Percentiles rank a stretch among this genome's conserved stretches.
These are phyloP conservation scores for Eupithecia centaureata DNA, from an alignment of 2,888 invertebrate genomes.

Conservation along the genomic window DNA sequence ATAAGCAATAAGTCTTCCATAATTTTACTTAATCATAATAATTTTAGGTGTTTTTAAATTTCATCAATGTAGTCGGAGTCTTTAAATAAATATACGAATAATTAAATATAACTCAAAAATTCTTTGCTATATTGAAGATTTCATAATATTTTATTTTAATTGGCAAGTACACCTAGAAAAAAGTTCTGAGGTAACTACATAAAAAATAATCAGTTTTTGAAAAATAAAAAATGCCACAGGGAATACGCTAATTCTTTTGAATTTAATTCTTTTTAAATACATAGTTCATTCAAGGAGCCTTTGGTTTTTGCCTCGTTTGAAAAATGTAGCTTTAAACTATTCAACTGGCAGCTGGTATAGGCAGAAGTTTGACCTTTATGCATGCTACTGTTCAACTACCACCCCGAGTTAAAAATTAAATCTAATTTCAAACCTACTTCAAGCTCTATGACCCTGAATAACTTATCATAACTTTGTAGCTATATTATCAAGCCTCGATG, in stretches of 20 bases:
- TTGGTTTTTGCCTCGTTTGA: not conserved
- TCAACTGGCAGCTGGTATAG: not conserved
- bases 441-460: not conserved
- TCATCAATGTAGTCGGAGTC: too few relatives aligned
- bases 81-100: too few relatives aligned
- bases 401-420: not conserved
- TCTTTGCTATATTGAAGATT: too few relatives aligned
- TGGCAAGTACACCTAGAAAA: too few relatives aligned
- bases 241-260: too few relatives aligned
- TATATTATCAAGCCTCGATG: not conserved
- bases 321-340: not conserved
- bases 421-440: not conserved
- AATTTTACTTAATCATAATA: not conserved
- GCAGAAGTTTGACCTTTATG: conserved; percentile 2
- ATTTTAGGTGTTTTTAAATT: too few relatives aligned
- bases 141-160: too few relatives aligned
- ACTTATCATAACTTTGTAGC: not conserved
- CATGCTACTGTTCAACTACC: conserved; percentile 14
- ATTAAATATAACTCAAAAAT: too few relatives aligned
- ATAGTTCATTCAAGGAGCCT: not conserved
- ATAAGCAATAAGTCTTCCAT: not conserved
- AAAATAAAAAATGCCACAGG: too few relatives aligned
- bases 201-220: too few relatives aligned
- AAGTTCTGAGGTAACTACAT: too few relatives aligned
- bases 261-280: too few relatives aligned